Conservation (phyloP, 2,888 invertebrate genomes). For the Heteropelma amictum region DNA sequence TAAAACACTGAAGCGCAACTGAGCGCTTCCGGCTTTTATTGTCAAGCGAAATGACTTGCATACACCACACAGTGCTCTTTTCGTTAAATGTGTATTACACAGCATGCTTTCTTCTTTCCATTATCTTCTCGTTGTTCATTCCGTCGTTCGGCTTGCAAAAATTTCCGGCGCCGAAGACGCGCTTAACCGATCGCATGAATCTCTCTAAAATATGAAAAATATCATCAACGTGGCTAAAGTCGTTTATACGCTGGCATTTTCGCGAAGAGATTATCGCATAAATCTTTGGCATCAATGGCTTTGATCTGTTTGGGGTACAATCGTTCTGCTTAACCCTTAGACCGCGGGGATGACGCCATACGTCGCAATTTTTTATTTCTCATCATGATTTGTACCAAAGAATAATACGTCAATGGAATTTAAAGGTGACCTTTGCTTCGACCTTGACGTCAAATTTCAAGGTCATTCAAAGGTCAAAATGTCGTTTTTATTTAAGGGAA, state of each 20-base stretch:
- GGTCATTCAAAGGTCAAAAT: too few species aligned
- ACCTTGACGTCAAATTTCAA: too few species aligned
- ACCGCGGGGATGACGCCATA: too few species aligned
- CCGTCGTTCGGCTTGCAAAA: constrained; percentile 20
- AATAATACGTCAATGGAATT: too few species aligned
- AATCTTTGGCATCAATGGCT: too few species aligned
- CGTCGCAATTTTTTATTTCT: too few species aligned
- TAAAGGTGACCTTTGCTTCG: too few species aligned
- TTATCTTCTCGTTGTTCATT: constrained; percentile 35
- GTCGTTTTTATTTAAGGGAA: too few species aligned
- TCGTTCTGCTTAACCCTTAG: too few species aligned
- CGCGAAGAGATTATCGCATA: too few species aligned
- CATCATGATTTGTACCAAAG: too few species aligned
- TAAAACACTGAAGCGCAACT: constrained; percentile 46
- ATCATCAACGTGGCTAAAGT: neutral
- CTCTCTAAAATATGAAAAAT: neutral
- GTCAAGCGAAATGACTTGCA: constrained; percentile 29
- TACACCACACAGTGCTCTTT: neutral
- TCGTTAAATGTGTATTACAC: neutral
- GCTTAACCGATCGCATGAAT: constrained; percentile 2
- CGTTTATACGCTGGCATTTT: neutral
- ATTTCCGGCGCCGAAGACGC: constrained; percentile 22
- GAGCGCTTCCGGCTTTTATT: constrained; percentile 35
- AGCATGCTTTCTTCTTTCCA: neutral
- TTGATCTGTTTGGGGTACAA: too few species aligned